Base-by-base conservation (phyloP, 2,888 invertebrate genomes). In the Azorinus chamasolen region DNA sequence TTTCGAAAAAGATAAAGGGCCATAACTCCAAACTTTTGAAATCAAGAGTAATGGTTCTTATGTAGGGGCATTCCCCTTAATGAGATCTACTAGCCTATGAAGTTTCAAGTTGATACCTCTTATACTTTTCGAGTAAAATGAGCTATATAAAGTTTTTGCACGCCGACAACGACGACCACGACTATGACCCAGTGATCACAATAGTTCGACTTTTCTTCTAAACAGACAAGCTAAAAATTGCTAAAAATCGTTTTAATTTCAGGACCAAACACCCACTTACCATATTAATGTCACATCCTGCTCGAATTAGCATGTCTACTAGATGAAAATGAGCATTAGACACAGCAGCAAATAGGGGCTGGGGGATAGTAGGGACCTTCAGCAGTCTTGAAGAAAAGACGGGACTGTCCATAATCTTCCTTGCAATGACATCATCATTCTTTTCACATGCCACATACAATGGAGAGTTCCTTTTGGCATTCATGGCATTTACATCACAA, bases 241-340 rank as follows among this genome's bases (percentile, higher is more conserved):
- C n/a, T n/a, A n/a, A n/a, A n/a, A n/a, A n/a, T 6, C 6, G 48
- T 2, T 20, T 22, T n/a, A 25, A 22, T 12, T 12, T 22, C n/a
- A n/a, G n/a, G n/a, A n/a, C n/a, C n/a, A n/a, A n/a, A n/a, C n/a
- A n/a, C n/a, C n/a, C n/a, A 73, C 76, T 27, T 72, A 92, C 92
- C 90, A 88, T 87, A 72, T 92, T 90, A 45, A 92, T 86, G 71
- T 92, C 85, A 73, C 87, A 87, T 8, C 89, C 91, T n/a, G 86
- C 84, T 22, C 89, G 82, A 1, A 91, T 78, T 25, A 93, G 85
- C 55, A 85, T 54, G 48, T 87, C 78, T 16, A 89, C 87, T 16
- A 90, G 84, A 50, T 79, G 75, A 5, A 84, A 69, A 57, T 90
- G 83, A 22, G 88, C 89, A 16, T 87, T 85, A 1, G 68, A 65